phyloP scores from a whole-genome alignment of 2,888 invertebrate species.

The Drosophila longiperda region DNA sequence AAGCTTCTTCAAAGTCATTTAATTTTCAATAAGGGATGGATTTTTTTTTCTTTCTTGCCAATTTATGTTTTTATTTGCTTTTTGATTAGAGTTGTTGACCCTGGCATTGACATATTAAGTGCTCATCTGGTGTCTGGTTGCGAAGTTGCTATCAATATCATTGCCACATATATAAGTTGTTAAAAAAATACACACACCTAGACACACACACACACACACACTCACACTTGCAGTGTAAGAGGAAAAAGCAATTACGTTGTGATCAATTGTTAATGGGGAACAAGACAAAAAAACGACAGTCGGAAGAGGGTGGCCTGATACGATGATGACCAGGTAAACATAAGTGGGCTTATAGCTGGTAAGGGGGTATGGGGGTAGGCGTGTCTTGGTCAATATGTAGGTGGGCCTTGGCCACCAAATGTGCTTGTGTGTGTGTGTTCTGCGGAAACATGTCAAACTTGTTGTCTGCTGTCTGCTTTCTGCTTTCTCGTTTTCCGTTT shows the following conservation, averaged over 20 bases:
- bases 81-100: slow-evolving; percentile 29
- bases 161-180: slow-evolving; percentile 25
- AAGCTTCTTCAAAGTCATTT: slow-evolving; percentile 26
- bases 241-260: slow-evolving; percentile 58
- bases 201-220: background rate
- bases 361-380: background rate
- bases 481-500: background rate
- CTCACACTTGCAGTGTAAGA: background rate
- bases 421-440: slow-evolving; percentile 12
- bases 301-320: slow-evolving; percentile 16
- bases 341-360: background rate
- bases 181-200: background rate
- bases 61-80: background rate
- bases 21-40: slow-evolving; percentile 7
- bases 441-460: slow-evolving; percentile 55
- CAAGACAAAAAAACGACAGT: slow-evolving; percentile 17
- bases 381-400: slow-evolving; percentile 9
- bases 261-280: slow-evolving; percentile 64
- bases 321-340: slow-evolving; percentile 31
- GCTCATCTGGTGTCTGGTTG: background rate
- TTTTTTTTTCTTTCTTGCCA: background rate
- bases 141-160: slow-evolving; percentile 34
- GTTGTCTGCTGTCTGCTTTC: slow-evolving; percentile 35
- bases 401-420: slow-evolving; percentile 10
- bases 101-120: slow-evolving; percentile 41